A percentile compares a stretch with the other conserved stretches of the same genome.
Conservation (phyloP, 2,797 vertebrate species). For the Sebastes vulpes region DNA sequence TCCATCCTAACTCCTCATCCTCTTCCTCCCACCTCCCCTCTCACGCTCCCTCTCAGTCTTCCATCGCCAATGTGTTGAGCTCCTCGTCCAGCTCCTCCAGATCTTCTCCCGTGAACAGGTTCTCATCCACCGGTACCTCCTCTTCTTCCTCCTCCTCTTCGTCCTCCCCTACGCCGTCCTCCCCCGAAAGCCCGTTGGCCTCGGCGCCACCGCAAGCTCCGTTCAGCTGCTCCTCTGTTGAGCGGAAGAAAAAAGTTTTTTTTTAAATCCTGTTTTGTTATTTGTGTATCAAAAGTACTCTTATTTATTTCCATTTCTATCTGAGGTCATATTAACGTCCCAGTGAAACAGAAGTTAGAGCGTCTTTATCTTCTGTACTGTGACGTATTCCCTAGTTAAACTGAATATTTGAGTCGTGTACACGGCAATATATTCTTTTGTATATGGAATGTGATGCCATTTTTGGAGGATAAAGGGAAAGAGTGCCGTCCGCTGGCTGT, state of each 20-base stretch:
- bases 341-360: no score
- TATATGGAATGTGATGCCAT: no score
- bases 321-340: background rate
- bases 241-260: background rate
- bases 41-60: conserved; percentile 77
- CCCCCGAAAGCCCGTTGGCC: conserved; percentile 87
- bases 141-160: conserved; percentile 85
- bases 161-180: conserved; percentile 73
- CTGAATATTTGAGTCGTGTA: no score
- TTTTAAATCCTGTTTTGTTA: background rate
- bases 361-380: no score
- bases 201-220: conserved; percentile 94
- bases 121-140: conserved; percentile 97
- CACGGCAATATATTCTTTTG: no score
- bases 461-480: no score
- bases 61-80: conserved; percentile 94
- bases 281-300: background rate
- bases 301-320: background rate
- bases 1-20: conserved; percentile 19
- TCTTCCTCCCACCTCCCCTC: background rate
- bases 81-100: conserved; percentile 98
- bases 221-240: conserved; percentile 91
- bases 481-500: no score
- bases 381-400: no score
- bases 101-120: conserved; percentile 98